Base-by-base conservation (phyloP, 2,888 invertebrate genomes). In the Lepidocyrtoides sp. region DNA sequence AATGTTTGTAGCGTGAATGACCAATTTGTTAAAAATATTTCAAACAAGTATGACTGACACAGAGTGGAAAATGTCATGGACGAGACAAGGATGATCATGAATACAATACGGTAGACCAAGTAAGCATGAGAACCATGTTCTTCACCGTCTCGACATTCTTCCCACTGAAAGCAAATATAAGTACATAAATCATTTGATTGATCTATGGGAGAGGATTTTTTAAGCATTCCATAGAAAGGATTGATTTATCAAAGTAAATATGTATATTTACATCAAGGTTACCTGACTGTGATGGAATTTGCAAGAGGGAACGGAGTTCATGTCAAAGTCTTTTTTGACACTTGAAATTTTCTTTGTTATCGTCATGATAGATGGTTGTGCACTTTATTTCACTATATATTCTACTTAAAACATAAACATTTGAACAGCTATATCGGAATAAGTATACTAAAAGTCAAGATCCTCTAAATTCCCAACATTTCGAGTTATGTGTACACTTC, bases 1-100 rank as follows among this genome's bases (percentile, higher is more conserved):
- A 89, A 12, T 12, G 77, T 77, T 88, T 92, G 92, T 8, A 75
- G 14, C 20, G 87, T 81, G 57, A 90, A 91, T 7, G 92, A 92
- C 92, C 92, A 92, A 26, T 92, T 92, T 20, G 92, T 91, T 7
- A 92, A 51, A 63, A 91, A 92, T 44, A 92, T 91, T 26, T 82
- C 85, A 69, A 85, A 92, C 20, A 92, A 60, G n/a, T 90, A 57
- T n/a, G 89, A 86, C 41, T 91, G 89, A 32, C 92, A 92, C 17
- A 57, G 17, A 0, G 89, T 87, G 7, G 92, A 92, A 23, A 85
- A 89, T 29, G 84, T 83, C 3, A 91, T 48, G 10, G 87, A 60
- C 0, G 79, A 75, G 0, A 86, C n/a, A 23, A 92, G 69, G 17
- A 89, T 4, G 0, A 84, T 10, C 85, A 88, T 89, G 72, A 72